A percentile compares a stretch with the other conserved stretches of the same genome.
These are phyloP conservation scores for Dolichallabes microphthalmus DNA, from an alignment of 2,113 vertebrate genomes.

Conservation along the genomic window DNA sequence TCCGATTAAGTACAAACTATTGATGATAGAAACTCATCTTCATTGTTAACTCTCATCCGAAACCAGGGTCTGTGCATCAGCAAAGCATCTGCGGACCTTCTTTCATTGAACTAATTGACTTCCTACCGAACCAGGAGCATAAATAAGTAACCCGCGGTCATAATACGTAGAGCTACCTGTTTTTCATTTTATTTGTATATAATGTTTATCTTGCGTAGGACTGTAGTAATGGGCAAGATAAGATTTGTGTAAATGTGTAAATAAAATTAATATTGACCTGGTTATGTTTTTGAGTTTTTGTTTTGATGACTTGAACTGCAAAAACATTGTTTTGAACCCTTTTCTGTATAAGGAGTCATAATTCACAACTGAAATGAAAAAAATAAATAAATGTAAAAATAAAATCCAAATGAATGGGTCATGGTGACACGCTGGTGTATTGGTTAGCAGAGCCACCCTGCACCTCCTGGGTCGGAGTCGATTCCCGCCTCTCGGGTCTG, in stretches of 20 bases:
- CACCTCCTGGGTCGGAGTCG: too few relatives aligned
- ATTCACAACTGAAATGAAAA: background rate
- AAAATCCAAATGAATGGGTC: too few relatives aligned
- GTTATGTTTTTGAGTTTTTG: background rate
- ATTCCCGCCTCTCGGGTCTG: too few relatives aligned
- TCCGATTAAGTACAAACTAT: background rate
- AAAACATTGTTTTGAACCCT: background rate
- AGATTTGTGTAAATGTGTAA: conserved; percentile 50
- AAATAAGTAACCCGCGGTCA: background rate
- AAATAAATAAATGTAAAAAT: too few relatives aligned
- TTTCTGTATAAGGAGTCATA: background rate
- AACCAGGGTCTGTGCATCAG: background rate
- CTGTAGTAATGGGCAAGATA: background rate
- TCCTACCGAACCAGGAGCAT: background rate
- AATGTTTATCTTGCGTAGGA: too few relatives aligned
- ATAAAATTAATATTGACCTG: conserved; percentile 54
- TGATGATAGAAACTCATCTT: background rate
- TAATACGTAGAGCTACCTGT: background rate
- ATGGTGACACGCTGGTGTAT: too few relatives aligned
- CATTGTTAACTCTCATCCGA: background rate
- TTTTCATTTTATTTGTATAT: conserved; percentile 1
- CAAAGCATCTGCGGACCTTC: background rate
- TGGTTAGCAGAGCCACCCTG: too few relatives aligned
- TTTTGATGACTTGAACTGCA: background rate
- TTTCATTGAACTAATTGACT: background rate